Percentiles rank a stretch among this genome's conserved stretches.
phyloP scores from a whole-genome alignment of 2,888 invertebrate species.

The Mycalesis mineus region DNA sequence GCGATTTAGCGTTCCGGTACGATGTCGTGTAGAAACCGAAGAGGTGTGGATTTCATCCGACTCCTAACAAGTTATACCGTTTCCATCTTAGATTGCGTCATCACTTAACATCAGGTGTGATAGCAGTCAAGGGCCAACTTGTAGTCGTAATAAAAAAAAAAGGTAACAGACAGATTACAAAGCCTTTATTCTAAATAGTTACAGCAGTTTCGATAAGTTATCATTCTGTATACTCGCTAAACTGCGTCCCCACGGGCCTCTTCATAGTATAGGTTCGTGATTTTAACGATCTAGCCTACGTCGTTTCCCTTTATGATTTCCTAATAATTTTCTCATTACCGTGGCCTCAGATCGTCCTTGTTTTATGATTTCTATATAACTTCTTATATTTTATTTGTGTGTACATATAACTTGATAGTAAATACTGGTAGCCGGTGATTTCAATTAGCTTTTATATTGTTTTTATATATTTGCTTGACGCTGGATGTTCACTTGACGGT shows the following conservation, averaged over 20 bases:
- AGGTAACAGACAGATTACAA: no score
- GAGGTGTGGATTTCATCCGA: no score
- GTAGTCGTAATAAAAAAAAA: no score
- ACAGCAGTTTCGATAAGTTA: no score
- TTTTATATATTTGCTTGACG: conserved; percentile 17
- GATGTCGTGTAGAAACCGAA: no score
- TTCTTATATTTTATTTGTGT: conserved; percentile 23
- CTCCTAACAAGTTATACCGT: no score
- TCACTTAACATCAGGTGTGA: no score
- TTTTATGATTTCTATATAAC: conserved; percentile 20
- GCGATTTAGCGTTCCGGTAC: no score
- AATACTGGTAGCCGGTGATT: conserved; percentile 26
- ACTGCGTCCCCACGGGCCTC: conserved; percentile 6
- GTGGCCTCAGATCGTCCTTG: conserved; percentile 18
- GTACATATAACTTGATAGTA: conserved; percentile 19
- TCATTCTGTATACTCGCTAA: background rate
- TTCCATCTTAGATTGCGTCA: no score
- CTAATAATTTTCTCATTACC: conserved; percentile 28
- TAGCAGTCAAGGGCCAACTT: no score
- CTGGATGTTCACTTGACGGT: conserved; percentile 4
- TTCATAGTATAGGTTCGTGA: conserved; percentile 28
- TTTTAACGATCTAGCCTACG: conserved; percentile 26
- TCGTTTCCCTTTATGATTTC: conserved; percentile 27
- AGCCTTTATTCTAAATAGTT: no score
- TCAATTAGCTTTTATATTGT: conserved; percentile 22